Evolutionary conservation across 1,140 invertebrate genomes (phyloP).

Genomic region (Onthophagus taurus): DNA sequence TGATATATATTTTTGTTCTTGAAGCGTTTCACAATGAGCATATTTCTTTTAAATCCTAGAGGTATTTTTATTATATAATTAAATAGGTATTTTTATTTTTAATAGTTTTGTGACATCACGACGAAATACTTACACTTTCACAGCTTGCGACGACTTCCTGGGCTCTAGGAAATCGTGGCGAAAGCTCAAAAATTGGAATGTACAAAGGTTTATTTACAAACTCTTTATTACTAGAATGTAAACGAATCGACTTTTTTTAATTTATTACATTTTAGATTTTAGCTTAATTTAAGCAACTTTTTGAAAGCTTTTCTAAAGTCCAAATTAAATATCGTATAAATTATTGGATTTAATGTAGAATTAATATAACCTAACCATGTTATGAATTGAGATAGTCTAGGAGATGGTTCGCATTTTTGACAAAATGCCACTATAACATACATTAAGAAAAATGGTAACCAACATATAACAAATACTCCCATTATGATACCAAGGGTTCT

Average conservation of each 20-base stretch:
- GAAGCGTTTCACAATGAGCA: too few species aligned
- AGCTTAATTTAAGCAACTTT: conserved; percentile 66
- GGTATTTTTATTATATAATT: too few species aligned
- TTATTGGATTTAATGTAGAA: conserved; percentile 92
- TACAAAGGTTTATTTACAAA: too few species aligned
- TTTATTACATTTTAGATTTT: conserved; percentile 23
- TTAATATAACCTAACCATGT: conserved; percentile 98
- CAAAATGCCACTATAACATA: conserved; percentile 89
- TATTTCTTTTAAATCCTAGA: too few species aligned
- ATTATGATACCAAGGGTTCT: conserved; percentile 88
- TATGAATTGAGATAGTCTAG: conserved; percentile 76
- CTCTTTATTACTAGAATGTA: too few species aligned
- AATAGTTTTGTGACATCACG: too few species aligned
- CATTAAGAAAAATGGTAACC: conserved; percentile 93
- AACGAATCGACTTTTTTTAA: not conserved
- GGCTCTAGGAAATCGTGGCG: not conserved
- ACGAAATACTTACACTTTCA: too few species aligned
- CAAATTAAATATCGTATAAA: conserved; percentile 96
- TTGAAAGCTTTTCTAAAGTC: conserved; percentile 93
- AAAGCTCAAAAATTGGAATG: too few species aligned
- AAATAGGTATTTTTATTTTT: too few species aligned
- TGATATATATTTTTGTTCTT: too few species aligned
- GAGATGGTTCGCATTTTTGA: conserved; percentile 64
- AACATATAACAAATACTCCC: conserved; percentile 93
- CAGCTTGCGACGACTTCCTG: not conserved